Percentiles rank a stretch among this genome's conserved stretches.
Conservation (phyloP, 2,797 vertebrate species). For the Spondyliosoma cantharus region DNA sequence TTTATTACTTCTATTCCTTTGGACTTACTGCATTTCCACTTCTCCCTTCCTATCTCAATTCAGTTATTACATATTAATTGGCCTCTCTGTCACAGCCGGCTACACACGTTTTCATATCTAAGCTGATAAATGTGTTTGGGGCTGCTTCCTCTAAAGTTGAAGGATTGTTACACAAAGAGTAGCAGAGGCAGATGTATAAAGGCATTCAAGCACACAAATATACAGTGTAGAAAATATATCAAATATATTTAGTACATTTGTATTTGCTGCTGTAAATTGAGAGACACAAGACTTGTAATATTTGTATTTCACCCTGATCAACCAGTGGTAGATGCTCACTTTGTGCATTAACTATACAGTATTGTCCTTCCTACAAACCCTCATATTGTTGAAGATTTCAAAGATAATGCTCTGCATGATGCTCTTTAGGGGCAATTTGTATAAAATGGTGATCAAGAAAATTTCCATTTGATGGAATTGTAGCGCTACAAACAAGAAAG, state of each 20-base stretch:
- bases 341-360: neutral
- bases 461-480: neutral
- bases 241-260: neutral
- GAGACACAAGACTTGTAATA: neutral
- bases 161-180: neutral
- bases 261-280: neutral
- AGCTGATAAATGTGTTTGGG: conserved; percentile 19
- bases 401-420: neutral
- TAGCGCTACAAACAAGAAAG: neutral
- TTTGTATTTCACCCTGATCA: too few species aligned
- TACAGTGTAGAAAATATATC: neutral
- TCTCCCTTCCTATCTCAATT: conserved; percentile 20
- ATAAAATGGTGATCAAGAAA: too few species aligned
- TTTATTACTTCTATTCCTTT: conserved; percentile 43
- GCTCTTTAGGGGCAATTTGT: neutral
- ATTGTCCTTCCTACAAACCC: neutral
- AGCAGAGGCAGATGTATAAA: neutral
- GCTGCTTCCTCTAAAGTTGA: neutral
- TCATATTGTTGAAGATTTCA: neutral
- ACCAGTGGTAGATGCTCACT: neutral
- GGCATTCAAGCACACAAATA: neutral
- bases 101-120: conserved; percentile 3
- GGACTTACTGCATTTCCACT: conserved; percentile 19
- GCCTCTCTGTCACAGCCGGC: conserved; percentile 4
- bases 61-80: conserved; percentile 3